Evolutionary conservation across 2,797 vertebrate species (phyloP), one percentile per base, ranked within the genome.

Genomic region (Molossus alvarezi): DNA sequence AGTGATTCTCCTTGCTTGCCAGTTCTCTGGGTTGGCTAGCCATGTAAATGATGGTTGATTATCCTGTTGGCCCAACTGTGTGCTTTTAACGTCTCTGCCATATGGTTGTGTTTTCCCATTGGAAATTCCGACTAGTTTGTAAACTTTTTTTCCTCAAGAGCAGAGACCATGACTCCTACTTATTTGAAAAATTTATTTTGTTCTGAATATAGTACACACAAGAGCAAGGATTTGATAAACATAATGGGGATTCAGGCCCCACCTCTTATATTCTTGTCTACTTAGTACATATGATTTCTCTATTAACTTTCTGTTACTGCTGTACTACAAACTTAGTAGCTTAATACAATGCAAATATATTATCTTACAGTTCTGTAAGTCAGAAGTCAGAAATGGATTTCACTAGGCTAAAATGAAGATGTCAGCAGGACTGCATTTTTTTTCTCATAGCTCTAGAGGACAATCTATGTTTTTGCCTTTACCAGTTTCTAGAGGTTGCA

Each of bases 91-190:
- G 88, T 96, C 77, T 95, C 73, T 93, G 87, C 96, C 96, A 97
- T 96, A 97, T 97, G 97, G 90, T 94, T 2, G 3, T 95, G 85
- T 75, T 97, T 97, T 86, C 96, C 90, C 90, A 90, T 76, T 95
- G 94, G 94, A 95, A 96, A 95, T 71, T 83, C 71, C 79, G 27
- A 95, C 77, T 72, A 91, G 90, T 95, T 90, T 94, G 58, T 88
- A 92, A 97, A 86, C 62, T 92, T 95, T 90, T 97, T 97, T 97
- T 86, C 84, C 57, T 95, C 58, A 95, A 95, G 81, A 97, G 75
- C 90, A 92, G 73, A 96, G 53, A 95, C 62, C 17, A 6, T 79
- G 81, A 81, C 57, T 94, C 58, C 58, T 65, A 45, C 10, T 83
- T 55, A 58, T 88, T 88, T 84, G 48, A 93, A 71, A 11, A 15